Base-by-base conservation (phyloP, 2,113 vertebrate species). In the Oxygymnocypris stewartii region DNA sequence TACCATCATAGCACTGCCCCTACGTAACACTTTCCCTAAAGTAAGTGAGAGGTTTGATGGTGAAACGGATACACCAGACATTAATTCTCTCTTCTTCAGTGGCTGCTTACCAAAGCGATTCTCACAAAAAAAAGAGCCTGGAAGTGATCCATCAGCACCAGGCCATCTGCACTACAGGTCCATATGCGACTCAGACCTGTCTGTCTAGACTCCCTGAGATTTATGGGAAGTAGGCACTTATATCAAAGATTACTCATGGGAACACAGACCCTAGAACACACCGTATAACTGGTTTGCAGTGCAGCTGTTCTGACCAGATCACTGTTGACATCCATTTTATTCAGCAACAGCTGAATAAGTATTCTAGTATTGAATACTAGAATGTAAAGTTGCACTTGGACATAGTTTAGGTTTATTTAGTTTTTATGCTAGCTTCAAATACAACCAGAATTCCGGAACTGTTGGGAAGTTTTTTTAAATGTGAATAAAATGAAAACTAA, bases 51-150 rank as follows among this genome's bases (percentile, higher is more conserved):
- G 61, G 40, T 44, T 82, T 49, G 20, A 61, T 8, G 10, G 25
- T 82, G 28, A 51, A 71, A 83, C 65, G 28, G 42, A 83, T 71
- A 71, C 81, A 37, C 4, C 81, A 71, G 81, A 83, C 65, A 71
- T 20, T 16, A 13, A 14, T 49, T 80, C 23, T 28, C 79, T 61
- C 57, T 1, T 80, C 37, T 63, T 42, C 23, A 80, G 14, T 61
- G 78, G 78, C 20, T 3, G 78, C 54, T 79, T n/a, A 42, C 57
- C 35, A 61, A 40, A 79, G 54, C 20, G 4, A 67, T 44, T 42
- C n/a, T 44, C 16, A 65, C 65, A 35, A 13, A 20, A 47, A 61
- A 42, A 5, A 28, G 2, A 25, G 42, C 71, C 61, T 82, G 59
- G 79, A 82, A 63, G 59, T 47, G 8, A 25, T 82, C 79, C 79